Evolutionary conservation across 2,888 invertebrate species (phyloP), one percentile per base, ranked within the genome.

Genomic region (Melipona beecheii): DNA sequence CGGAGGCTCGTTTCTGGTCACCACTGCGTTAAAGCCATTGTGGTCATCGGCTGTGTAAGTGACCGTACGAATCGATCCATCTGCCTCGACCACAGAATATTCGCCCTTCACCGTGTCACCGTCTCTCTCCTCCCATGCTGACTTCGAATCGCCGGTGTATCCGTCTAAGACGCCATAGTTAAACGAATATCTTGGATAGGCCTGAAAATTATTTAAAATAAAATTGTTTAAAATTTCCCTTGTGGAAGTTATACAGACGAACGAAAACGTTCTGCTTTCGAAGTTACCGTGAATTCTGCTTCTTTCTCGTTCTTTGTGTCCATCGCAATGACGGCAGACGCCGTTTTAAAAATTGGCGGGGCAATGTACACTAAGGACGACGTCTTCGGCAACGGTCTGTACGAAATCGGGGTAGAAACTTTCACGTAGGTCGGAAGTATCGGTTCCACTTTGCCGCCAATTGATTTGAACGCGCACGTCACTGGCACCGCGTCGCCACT

Each of bases 161-260:
- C 93, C 93, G 49, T 93, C 93, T 13, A 91, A 84, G 2, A 93
- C 93, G 0, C 93, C 93, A 69, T 93, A 93, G 75, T 93, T 93
- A 78, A 92, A 93, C 4, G 93, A 91, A 49, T 93, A 93, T 72
- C 86, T 92, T 19, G 92, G 93, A 81, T 93, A 90, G 9, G 88
- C 79, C 92, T 92, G 52, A 9, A 43, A 43, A 43, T 43, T 43
- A 43, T 43, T 31, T 31, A 31, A 4, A 31, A 43, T 43, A 9
- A 9, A 9, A 9, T 9, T 43, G 9, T 43, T 6, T 6, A 36
- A 36, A 36, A 36, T 31, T 4, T 31, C 31, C 31, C 31, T 31
- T 31, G 4, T 31, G 9, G 36, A 36, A 36, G 6, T 36, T 36
- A 9, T 5, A 9, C 36, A 0, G 36, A 36, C 6, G 5, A 36